phyloP scores from a whole-genome alignment of 2,113 vertebrate genomes.

The Fulica atra region DNA sequence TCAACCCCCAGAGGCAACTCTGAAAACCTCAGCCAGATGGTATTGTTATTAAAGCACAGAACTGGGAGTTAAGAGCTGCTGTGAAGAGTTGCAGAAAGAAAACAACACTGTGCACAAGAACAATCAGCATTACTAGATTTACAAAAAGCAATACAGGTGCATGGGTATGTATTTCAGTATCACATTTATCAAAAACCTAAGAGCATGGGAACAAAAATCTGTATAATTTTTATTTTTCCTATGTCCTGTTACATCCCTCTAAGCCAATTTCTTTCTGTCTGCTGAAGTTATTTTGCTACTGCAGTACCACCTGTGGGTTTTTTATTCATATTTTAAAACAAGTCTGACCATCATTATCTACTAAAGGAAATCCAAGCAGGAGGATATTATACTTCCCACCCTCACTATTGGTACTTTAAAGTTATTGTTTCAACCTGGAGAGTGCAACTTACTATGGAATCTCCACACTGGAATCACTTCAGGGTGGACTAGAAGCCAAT shows the following conservation, averaged over 20 bases:
- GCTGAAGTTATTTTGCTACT: neutral
- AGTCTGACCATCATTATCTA: neutral
- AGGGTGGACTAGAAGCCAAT: neutral
- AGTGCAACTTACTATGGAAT: neutral
- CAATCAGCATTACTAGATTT: neutral
- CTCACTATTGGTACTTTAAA: neutral
- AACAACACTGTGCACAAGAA: neutral
- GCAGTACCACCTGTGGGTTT: neutral
- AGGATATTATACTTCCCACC: neutral
- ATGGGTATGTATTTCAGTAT: neutral
- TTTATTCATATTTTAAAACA: neutral
- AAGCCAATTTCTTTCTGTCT: neutral
- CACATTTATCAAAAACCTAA: neutral
- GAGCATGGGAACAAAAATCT: neutral
- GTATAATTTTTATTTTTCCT: neutral
- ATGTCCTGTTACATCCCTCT: neutral
- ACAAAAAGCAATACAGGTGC: neutral
- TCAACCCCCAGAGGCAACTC: conserved; percentile 2
- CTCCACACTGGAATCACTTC: neutral
- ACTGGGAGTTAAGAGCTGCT: conserved; percentile 30
- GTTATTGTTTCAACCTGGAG: neutral
- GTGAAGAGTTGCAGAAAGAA: conserved; percentile 9
- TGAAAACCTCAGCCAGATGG: conserved; percentile 58
- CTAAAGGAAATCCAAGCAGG: neutral
- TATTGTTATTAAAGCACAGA: conserved; percentile 48